A percentile compares a stretch with the other conserved stretches of the same genome.
These are phyloP conservation scores for Protobothrops flavoviridis DNA, from an alignment of 2,113 vertebrate species.

Conservation along the genomic window DNA sequence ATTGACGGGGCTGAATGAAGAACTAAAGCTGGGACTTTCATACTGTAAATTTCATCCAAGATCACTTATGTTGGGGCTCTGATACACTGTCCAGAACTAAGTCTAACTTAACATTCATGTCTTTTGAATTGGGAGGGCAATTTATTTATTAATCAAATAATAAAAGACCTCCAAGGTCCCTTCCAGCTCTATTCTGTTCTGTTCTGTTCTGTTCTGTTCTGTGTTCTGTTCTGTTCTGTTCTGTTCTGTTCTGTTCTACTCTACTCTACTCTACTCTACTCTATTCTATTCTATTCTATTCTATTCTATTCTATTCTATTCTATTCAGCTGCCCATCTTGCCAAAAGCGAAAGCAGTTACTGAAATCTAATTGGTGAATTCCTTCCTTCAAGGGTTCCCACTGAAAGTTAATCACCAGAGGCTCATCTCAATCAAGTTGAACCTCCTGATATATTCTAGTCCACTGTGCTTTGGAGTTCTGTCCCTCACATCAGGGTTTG, in stretches of 20 bases:
- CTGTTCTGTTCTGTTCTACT: too few relatives aligned
- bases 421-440: background rate
- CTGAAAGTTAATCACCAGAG: background rate
- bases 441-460: background rate
- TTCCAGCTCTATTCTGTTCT: too few relatives aligned
- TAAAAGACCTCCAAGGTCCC: too few relatives aligned
- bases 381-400: background rate
- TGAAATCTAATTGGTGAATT: background rate
- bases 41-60: background rate
- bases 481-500: background rate
- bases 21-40: background rate
- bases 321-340: too few relatives aligned
- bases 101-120: background rate
- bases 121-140: background rate
- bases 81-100: background rate
- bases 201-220: too few relatives aligned
- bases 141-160: background rate
- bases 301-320: too few relatives aligned
- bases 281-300: too few relatives aligned
- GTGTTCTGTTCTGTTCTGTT: too few relatives aligned
- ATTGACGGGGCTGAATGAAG: background rate
- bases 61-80: background rate
- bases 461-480: background rate
- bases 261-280: too few relatives aligned
- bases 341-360: background rate